A percentile compares a stretch with the other conserved stretches of the same genome.
Evolutionary conservation across 64 coral and sea anemone species (phyloP).

Genomic region (Montipora cactus): DNA sequence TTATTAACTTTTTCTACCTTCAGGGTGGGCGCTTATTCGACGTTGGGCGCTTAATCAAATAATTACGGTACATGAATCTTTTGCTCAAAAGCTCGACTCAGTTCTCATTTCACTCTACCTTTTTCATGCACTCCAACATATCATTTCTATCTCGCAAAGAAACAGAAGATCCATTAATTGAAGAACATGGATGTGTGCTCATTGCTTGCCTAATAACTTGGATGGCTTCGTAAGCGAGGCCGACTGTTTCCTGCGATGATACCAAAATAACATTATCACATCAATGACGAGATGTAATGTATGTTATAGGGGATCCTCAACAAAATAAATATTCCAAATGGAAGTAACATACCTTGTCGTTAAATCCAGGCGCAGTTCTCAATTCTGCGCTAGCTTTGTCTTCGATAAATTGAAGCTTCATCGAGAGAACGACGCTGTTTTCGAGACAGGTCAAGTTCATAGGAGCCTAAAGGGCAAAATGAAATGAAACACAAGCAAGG

Average conservation of each 20-base stretch:
- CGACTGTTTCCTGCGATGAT: background rate
- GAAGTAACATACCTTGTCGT: background rate
- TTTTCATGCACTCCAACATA: constrained; percentile 10
- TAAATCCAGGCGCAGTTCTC: background rate
- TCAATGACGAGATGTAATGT: background rate
- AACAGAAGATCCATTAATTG: constrained; percentile 15
- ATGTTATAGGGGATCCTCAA: too few species aligned
- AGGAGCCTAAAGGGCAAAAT: background rate
- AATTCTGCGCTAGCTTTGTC: background rate
- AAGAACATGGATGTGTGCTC: background rate
- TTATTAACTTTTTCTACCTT: too few species aligned
- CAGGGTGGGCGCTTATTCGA: too few species aligned
- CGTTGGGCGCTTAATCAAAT: too few species aligned
- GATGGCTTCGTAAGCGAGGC: background rate
- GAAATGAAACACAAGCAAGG: background rate
- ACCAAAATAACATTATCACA: background rate
- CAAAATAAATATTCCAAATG: too few species aligned
- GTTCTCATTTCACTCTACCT: background rate
- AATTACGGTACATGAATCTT: too few species aligned
- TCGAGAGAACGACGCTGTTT: background rate
- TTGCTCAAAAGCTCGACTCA: too few species aligned
- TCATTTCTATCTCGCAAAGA: background rate
- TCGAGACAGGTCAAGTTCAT: background rate
- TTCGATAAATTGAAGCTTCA: background rate
- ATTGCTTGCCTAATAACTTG: background rate